These are phyloP conservation scores for Pristionchus japonicus DNA, from an alignment of 2,888 invertebrate species.

Conservation along the genomic window DNA sequence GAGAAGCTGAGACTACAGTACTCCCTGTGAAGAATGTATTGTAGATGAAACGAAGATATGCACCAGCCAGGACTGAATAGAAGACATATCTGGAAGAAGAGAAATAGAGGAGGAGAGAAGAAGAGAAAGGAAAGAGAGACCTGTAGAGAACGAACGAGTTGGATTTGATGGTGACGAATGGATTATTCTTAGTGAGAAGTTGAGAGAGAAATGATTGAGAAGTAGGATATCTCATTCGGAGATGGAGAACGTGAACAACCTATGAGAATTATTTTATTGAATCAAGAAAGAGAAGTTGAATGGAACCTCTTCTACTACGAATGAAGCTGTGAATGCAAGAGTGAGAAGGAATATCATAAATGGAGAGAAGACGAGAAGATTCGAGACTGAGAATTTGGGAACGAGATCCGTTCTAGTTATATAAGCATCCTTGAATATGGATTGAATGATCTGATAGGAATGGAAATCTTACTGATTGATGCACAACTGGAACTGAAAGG, in stretches of 20 bases:
- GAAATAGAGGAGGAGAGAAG: not conserved
- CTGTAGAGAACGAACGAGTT: not conserved
- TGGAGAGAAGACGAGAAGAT: slow-evolving; percentile 30
- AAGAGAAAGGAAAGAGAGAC: not conserved
- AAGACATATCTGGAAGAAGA: not conserved
- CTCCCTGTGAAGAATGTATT: slow-evolving; percentile 9
- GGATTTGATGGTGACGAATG: not conserved
- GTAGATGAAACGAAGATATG: slow-evolving; percentile 15
- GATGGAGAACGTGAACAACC: not conserved
- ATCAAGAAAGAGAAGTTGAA: not conserved
- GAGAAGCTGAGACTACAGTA: not conserved
- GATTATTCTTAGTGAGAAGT: not conserved
- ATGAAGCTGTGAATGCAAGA: not conserved
- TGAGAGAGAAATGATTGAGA: not conserved
- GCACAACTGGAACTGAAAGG: not conserved
- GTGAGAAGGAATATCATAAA: not conserved
- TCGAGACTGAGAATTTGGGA: not conserved
- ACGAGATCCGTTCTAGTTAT: slow-evolving; percentile 26
- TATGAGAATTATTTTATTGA: not conserved
- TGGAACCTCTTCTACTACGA: not conserved
- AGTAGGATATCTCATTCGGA: not conserved
- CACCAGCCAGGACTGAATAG: not conserved
- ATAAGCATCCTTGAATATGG: not conserved
- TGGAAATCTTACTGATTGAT: not conserved
- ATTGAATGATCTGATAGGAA: not conserved